Percentiles rank a stretch among this genome's conserved stretches.
phyloP scores from a whole-genome alignment of 1,140 invertebrate species.

The Dinoponera quadriceps region DNA sequence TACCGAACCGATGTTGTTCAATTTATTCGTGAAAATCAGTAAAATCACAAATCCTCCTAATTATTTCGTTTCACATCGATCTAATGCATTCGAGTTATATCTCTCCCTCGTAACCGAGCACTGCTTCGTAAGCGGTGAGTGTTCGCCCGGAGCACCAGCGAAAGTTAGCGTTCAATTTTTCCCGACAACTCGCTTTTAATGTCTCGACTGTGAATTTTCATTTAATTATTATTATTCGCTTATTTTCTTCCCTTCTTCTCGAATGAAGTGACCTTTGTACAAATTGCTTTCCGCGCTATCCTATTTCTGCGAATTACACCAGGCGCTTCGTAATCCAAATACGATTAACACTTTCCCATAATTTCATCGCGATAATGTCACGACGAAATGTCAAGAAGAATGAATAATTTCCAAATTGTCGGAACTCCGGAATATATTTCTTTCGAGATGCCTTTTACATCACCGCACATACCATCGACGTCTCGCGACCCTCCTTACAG shows the following conservation, averaged over 20 bases:
- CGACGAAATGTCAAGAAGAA: background rate
- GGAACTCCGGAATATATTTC: background rate
- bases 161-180: conserved; percentile 23
- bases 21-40: too few species aligned
- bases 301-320: background rate
- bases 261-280: background rate
- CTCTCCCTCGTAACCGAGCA: too few species aligned
- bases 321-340: background rate
- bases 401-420: background rate
- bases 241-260: too few species aligned
- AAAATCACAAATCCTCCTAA: too few species aligned
- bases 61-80: too few species aligned
- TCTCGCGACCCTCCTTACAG: background rate
- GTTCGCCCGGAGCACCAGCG: background rate
- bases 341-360: background rate
- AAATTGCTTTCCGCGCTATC: background rate
- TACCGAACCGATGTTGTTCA: too few species aligned
- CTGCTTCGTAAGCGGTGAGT: background rate
- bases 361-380: conserved; percentile 8
- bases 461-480: conserved; percentile 16
- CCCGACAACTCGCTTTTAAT: background rate
- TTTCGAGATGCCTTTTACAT: background rate
- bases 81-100: too few species aligned
- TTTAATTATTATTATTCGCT: conserved; percentile 19
- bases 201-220: background rate